These are phyloP conservation scores for Pseudomyrmex gracilis DNA, from an alignment of 1,140 invertebrate genomes.

Conservation along the genomic window DNA sequence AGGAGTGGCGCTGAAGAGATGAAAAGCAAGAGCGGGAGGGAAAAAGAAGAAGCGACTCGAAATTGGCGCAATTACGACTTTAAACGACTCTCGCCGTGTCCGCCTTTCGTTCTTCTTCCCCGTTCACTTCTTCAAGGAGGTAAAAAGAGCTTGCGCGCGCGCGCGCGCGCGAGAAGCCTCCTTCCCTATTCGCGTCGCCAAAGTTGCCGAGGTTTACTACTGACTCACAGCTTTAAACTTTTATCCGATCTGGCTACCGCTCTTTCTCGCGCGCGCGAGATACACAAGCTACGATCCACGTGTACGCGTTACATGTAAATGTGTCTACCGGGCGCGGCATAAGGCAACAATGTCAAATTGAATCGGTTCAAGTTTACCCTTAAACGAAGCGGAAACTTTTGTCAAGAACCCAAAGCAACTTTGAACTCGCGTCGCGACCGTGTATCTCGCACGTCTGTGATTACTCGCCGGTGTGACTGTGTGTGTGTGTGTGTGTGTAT, in stretches of 20 bases:
- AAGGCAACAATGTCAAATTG: conserved; percentile 56
- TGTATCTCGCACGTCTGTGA: conserved; percentile 7
- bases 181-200: conserved; percentile 26
- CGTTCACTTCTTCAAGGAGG: conserved; percentile 26
- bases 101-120: not conserved
- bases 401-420: conserved; percentile 53
- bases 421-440: conserved; percentile 8
- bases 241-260: conserved; percentile 41
- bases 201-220: conserved; percentile 62
- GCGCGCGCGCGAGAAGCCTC: conserved; percentile 21
- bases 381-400: conserved; percentile 62
- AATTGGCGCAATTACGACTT: conserved; percentile 62
- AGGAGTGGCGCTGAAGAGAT: conserved; percentile 56
- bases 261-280: conserved; percentile 21
- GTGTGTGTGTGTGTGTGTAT: not conserved
- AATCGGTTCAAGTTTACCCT: conserved; percentile 50
- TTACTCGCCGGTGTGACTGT: not conserved
- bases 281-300: conserved; percentile 1
- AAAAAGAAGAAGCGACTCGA: conserved; percentile 37
- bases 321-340: not conserved
- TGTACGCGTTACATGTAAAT: conserved; percentile 27
- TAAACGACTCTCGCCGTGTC: conserved; percentile 59
- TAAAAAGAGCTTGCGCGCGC: conserved; percentile 32
- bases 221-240: conserved; percentile 59
- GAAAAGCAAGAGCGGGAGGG: conserved; percentile 39